Percentiles rank a stretch among this genome's conserved stretches.
phyloP scores from a whole-genome alignment of 2,797 vertebrate genomes.

The Spizella passerina region DNA sequence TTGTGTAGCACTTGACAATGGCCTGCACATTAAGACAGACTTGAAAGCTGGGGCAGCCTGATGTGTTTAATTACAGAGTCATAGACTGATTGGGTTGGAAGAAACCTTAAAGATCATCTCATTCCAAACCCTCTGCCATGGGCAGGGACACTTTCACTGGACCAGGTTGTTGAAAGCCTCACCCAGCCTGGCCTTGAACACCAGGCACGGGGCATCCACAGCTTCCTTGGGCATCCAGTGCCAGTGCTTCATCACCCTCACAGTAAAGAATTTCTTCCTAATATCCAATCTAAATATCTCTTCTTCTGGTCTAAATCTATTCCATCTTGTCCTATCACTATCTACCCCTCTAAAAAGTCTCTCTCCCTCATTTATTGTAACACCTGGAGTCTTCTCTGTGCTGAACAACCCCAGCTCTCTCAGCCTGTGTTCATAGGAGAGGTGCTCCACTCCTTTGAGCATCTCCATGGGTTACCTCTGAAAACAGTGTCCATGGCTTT shows the following conservation, averaged over 20 bases:
- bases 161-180: background rate
- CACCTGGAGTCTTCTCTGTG: background rate
- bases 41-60: background rate
- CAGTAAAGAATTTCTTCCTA: background rate
- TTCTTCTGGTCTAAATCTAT: background rate
- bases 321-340: background rate
- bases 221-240: background rate
- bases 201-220: background rate
- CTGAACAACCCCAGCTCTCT: background rate
- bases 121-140: background rate
- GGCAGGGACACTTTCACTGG: background rate
- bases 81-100: background rate
- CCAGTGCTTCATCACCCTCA: background rate
- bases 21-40: background rate
- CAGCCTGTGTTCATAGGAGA: background rate
- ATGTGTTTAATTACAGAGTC: background rate
- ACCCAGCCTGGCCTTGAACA: background rate
- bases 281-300: background rate
- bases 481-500: background rate
- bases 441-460: background rate
- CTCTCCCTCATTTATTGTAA: background rate
- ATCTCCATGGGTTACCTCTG: background rate
- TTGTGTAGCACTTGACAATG: fast-evolving
- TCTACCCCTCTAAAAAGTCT: background rate
- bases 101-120: background rate